These are phyloP conservation scores for Poeciliopsis gracilis DNA, from an alignment of 2,797 vertebrate species.

Conservation along the genomic window DNA sequence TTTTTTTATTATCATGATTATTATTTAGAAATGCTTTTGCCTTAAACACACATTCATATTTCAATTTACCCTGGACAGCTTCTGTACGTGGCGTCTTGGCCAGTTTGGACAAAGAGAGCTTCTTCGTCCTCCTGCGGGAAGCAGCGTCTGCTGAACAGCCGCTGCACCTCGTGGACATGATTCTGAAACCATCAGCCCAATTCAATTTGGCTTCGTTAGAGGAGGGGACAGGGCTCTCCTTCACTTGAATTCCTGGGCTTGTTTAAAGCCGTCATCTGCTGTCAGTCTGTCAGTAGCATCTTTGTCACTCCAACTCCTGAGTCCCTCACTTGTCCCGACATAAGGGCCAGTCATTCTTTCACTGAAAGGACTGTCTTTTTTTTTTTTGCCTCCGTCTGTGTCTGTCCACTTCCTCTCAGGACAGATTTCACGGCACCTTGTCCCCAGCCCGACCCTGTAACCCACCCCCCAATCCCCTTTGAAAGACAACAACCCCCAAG, in stretches of 20 bases:
- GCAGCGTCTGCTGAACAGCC: slow-evolving; percentile 47
- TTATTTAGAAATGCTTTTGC: slow-evolving; percentile 37
- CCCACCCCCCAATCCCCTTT: neutral
- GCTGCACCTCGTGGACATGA: slow-evolving; percentile 79
- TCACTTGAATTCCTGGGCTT: slow-evolving; percentile 66
- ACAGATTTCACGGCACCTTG: slow-evolving; percentile 67
- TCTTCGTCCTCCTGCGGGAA: slow-evolving; percentile 20
- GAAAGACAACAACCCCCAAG: too few relatives aligned
- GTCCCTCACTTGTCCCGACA: slow-evolving; percentile 65
- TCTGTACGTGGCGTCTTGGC: slow-evolving; percentile 49
- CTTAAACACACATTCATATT: slow-evolving; percentile 61
- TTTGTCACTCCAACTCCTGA: slow-evolving; percentile 78
- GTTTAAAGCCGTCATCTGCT: slow-evolving; percentile 77
- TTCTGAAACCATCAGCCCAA: slow-evolving; percentile 75
- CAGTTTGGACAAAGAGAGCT: slow-evolving; percentile 41
- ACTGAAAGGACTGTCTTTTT: slow-evolving; percentile 64
- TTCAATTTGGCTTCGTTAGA: slow-evolving; percentile 80
- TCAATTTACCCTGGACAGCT: slow-evolving; percentile 45
- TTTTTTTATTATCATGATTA: neutral
- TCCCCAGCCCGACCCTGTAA: slow-evolving; percentile 72
- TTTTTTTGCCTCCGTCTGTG: slow-evolving; percentile 19
- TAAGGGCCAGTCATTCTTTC: slow-evolving; percentile 75
- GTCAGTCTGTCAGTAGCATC: slow-evolving; percentile 73
- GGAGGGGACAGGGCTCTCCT: slow-evolving; percentile 70
- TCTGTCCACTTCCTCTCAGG: slow-evolving; percentile 71